Percentiles rank a stretch among this genome's conserved stretches.
phyloP scores from a whole-genome alignment of 2,113 vertebrate genomes.

The Oreochromis spilurus region DNA sequence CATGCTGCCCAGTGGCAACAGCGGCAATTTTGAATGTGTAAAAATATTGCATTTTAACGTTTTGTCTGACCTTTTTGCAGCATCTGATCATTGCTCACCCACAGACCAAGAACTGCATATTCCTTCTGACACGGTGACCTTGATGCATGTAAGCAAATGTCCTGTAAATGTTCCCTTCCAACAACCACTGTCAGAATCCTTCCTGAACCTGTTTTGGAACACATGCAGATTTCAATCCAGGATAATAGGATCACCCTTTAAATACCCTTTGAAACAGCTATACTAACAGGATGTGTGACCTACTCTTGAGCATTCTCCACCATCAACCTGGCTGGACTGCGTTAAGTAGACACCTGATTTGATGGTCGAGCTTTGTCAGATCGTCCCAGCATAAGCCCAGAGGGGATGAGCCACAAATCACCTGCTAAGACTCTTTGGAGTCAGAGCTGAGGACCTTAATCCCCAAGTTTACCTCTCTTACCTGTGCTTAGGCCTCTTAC shows the following conservation, averaged over 20 bases:
- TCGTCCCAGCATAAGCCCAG: constrained; percentile 76
- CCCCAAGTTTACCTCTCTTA: constrained; percentile 79
- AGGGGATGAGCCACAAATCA: constrained; percentile 85
- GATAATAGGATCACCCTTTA: constrained; percentile 61
- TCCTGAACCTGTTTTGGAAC: constrained; percentile 41
- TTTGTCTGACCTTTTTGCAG: background rate
- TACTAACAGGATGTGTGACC: constrained; percentile 49
- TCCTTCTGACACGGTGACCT: background rate
- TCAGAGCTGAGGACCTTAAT: constrained; percentile 77
- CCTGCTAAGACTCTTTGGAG: constrained; percentile 84
- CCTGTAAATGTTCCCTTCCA: constrained; percentile 3
- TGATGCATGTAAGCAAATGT: background rate
- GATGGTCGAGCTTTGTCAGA: constrained; percentile 67
- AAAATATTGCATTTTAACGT: background rate
- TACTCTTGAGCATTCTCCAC: constrained; percentile 20
- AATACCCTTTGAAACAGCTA: constrained; percentile 61
- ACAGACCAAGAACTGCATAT: background rate
- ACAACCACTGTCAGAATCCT: constrained; percentile 43
- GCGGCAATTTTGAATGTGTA: no score
- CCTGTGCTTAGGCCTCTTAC: constrained; percentile 71
- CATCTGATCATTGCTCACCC: background rate
- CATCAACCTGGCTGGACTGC: constrained; percentile 33
- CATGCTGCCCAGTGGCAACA: background rate
- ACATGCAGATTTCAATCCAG: constrained; percentile 50
- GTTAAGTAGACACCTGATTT: constrained; percentile 66